Base-by-base conservation (phyloP, 2,888 invertebrate genomes). In the Zygogramma bicolorata region DNA sequence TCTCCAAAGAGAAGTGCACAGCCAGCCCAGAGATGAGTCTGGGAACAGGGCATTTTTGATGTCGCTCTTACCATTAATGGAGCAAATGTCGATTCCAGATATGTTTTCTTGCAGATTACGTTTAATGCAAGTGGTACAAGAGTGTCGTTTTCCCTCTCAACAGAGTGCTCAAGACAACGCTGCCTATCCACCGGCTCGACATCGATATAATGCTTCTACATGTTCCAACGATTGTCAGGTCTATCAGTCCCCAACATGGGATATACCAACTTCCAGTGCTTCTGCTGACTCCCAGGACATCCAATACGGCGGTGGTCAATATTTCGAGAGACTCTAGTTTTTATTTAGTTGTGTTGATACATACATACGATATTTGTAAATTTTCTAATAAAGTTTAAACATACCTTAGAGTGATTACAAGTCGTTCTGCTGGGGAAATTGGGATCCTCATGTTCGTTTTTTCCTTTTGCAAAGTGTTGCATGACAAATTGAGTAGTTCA, bases 31-130 rank as follows among this genome's bases (percentile, higher is more conserved):
- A 57, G 57, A 57, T 57, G 57, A 57, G 10, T 34, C 34, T 34
- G 15, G 6, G 31, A 59, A 29, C 59, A 29, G 59, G 29, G 59
- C 59, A 59, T 59, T 59, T 59, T 59, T 59, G 59, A 59, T 59
- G 59, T 59, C 29, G 59, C 59, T 59, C 59, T 59, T 31, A 58
- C 59, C 59, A 31, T 29, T 29, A 59, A 59, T 59, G 59, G 59
- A 59, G 59, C 59, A 59, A 59, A 59, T 59, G 59, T 59, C 59
- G 59, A 59, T 59, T 29, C 59, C 59, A 59, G 59, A 58, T 58
- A 58, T 58, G 29, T 27, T 29, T n/a, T n/a, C n/a, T n/a, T n/a
- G n/a, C n/a, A n/a, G n/a, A n/a, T n/a, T n/a, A n/a, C n/a, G n/a
- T n/a, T 58, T 57, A 57, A 57, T 57, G 57, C 57, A 57, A 57